A percentile compares a stretch with the other conserved stretches of the same genome.
These are phyloP conservation scores for Nesometra sesokonis DNA, from an alignment of 35 echinoderm and acorn worm species.

Conservation along the genomic window DNA sequence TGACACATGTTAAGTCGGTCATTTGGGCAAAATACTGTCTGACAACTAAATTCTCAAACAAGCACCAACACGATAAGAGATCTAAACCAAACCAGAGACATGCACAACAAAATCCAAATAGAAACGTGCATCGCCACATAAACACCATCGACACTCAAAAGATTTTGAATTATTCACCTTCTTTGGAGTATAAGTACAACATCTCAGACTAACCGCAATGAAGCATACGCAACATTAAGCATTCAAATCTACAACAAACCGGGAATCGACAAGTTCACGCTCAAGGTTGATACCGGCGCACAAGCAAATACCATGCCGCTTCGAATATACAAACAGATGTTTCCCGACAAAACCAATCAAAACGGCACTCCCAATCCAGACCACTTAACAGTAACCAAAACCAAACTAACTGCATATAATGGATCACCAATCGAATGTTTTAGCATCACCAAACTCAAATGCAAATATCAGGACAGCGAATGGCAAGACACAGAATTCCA, in stretches of 20 bases:
- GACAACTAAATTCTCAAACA: neutral
- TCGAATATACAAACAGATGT: conserved; percentile 5
- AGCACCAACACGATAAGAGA: neutral
- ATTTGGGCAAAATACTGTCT: neutral
- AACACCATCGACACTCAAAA: too few species aligned
- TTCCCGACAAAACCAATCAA: neutral
- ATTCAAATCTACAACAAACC: neutral
- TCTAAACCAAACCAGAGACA: neutral
- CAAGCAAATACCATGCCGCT: neutral
- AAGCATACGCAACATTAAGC: neutral
- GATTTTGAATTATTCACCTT: neutral
- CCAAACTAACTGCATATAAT: conserved; percentile 9
- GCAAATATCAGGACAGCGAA: neutral
- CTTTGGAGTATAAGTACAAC: neutral
- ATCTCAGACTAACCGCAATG: neutral
- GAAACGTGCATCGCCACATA: too few species aligned
- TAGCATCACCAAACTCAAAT: conserved; percentile 2
- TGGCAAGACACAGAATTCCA: conserved; percentile 1
- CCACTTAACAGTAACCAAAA: neutral
- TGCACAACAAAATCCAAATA: too few species aligned
- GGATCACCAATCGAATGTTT: neutral
- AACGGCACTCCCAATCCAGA: neutral
- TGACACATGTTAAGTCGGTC: neutral
- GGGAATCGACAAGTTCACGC: neutral
- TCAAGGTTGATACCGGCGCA: conserved; percentile 27